Evolutionary conservation across 1,140 invertebrate species (phyloP), one percentile per base, ranked within the genome.

Genomic region (Elysia chlorotica): DNA sequence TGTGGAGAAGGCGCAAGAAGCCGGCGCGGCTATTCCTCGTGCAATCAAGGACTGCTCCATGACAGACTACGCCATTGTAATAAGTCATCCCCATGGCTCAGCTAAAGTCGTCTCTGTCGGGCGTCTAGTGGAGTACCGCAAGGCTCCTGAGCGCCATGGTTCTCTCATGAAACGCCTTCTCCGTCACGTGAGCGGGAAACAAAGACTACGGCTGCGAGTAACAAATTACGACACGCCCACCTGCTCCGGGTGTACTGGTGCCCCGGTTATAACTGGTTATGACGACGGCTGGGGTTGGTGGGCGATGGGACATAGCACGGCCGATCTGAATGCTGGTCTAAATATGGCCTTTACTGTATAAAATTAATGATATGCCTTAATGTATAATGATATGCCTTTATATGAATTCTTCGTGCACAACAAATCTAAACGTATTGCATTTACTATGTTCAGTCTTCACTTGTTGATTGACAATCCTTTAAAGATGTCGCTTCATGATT

Each of bases 231-330:
- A 28, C 23, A 63, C 54, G 0, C 21, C 68, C 33, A 71, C 57
- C 6, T 71, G 69, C 59, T 37, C 59, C 5, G 69, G 69, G 21
- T 71, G 69, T 63, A 48, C 69, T 0, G 69, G 69, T 23, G 69
- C 69, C 3, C 69, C 69, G 0, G 37, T 71, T 6, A 48, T 71
- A 23, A 71, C 69, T 1, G 69, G 69, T 4, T 71, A 71, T 53
- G 69, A 63, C 14, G 69, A 71, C 28, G 59, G 69, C 6, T 62
- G 56, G 56, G 37, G 30, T 0, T 71, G 69, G 69, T 71, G 69
- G 69, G 14, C 25, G 2, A 33, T 71, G 2, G 10, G 35, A 6
- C 69, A 71, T 23, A 62, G 57, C n/a, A 61, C 38, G 36, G 69
- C 57, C 61, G 69, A 71, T 41, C 38, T 71, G 25, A 38, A 1